phyloP scores from a whole-genome alignment of 2,113 vertebrate genomes.

The Eptesicus fuscus region DNA sequence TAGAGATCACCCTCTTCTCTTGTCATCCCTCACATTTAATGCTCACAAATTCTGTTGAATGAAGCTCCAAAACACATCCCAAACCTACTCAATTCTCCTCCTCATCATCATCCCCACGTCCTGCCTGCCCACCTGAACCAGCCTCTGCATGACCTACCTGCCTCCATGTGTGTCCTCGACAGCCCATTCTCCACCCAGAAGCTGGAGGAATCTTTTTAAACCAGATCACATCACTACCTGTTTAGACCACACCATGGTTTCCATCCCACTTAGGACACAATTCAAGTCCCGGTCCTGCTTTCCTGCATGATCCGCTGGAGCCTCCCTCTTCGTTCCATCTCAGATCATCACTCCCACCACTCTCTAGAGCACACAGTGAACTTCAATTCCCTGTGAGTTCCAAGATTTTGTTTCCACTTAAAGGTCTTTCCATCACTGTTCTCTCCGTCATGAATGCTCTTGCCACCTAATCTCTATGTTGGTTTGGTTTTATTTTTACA shows the following conservation, averaged over 20 bases:
- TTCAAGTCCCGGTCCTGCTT: not conserved
- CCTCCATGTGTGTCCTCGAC: not conserved
- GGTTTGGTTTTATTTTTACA: not conserved
- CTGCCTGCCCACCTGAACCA: not conserved
- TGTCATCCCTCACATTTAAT: not conserved
- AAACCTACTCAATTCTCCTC: not conserved
- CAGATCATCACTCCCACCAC: no score
- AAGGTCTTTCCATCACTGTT: not conserved
- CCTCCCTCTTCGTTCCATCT: not conserved
- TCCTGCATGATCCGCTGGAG: not conserved
- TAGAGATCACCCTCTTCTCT: not conserved
- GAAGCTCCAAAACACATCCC: not conserved
- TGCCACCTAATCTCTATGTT: not conserved
- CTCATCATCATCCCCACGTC: accelerated
- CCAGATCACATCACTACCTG: no score
- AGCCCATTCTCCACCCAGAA: not conserved
- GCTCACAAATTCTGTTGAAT: not conserved
- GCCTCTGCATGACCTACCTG: not conserved
- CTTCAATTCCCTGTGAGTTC: not conserved
- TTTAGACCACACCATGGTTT: not conserved
- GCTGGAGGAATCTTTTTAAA: not conserved
- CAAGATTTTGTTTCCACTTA: not conserved
- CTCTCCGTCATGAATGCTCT: not conserved
- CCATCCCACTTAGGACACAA: not conserved
- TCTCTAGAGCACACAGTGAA: not conserved